A percentile compares a stretch with the other conserved stretches of the same genome.
These are phyloP conservation scores for Malaclemys terrapin DNA, from an alignment of 2,113 vertebrate genomes.

Conservation along the genomic window DNA sequence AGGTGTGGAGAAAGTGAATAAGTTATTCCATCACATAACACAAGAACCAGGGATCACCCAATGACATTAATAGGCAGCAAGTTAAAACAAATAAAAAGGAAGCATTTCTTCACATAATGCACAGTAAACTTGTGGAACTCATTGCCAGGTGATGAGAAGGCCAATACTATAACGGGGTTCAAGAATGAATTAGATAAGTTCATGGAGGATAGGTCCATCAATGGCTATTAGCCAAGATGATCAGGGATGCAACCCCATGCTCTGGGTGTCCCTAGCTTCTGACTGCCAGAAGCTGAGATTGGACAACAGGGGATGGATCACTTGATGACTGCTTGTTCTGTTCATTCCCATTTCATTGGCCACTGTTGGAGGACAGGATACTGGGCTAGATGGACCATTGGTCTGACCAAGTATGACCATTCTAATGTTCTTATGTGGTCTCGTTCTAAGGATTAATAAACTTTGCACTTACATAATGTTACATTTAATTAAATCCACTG, in stretches of 20 bases:
- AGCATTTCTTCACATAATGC: neutral
- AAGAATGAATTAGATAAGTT: neutral
- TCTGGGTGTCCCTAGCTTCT: neutral
- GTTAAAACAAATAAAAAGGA: neutral
- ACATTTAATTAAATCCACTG: neutral
- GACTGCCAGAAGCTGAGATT: neutral
- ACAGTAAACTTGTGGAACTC: neutral
- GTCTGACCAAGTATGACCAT: neutral
- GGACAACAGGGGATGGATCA: neutral
- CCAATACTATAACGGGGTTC: neutral
- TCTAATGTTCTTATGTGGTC: neutral
- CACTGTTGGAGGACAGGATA: neutral
- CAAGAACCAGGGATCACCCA: neutral
- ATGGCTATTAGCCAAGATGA: neutral
- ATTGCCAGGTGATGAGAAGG: neutral
- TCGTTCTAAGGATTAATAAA: accelerated
- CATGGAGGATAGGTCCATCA: neutral
- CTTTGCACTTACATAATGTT: accelerated
- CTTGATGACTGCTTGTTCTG: neutral
- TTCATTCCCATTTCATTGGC: neutral
- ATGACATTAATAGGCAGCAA: neutral
- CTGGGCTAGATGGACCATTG: neutral
- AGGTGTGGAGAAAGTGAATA: neutral
- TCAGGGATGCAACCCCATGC: neutral
- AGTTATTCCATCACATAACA: neutral